Conservation (phyloP, 2,113 vertebrate genomes). For the Equus przewalskii region DNA sequence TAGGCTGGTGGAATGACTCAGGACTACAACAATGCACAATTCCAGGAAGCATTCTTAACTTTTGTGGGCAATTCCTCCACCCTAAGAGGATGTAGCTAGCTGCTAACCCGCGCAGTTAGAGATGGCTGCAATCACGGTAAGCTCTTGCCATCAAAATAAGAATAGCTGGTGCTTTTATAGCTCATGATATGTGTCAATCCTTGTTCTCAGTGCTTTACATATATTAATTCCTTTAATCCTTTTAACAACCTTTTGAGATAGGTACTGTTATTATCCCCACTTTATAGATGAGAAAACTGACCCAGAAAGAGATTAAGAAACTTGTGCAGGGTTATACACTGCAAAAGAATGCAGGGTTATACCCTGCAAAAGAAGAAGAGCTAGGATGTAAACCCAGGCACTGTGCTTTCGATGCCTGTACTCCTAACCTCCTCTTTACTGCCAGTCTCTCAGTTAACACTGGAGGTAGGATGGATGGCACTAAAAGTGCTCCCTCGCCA, state of each 20-base stretch:
- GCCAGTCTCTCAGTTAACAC: background rate
- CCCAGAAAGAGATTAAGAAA: background rate
- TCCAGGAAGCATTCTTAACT: background rate
- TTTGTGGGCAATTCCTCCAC: background rate
- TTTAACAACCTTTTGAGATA: background rate
- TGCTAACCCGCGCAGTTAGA: background rate
- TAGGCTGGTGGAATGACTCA: background rate
- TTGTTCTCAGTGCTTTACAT: background rate
- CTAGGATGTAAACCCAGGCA: background rate
- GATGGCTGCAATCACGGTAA: background rate
- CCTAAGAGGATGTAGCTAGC: background rate
- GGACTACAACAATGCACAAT: background rate
- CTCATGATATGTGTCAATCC: background rate
- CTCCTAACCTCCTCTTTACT: background rate
- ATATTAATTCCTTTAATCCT: background rate
- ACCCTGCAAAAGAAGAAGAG: background rate
- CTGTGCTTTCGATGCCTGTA: accelerated
- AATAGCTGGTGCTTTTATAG: background rate
- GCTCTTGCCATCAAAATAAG: background rate
- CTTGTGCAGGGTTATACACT: background rate
- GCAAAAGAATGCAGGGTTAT: background rate
- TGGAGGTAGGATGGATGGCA: background rate
- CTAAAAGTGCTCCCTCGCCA: background rate
- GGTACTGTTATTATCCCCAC: background rate
- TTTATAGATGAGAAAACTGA: constrained; percentile 4